phyloP scores from a whole-genome alignment of 37 sponge, comb jelly and placozoan genomes.

The Axinella damicornis region DNA sequence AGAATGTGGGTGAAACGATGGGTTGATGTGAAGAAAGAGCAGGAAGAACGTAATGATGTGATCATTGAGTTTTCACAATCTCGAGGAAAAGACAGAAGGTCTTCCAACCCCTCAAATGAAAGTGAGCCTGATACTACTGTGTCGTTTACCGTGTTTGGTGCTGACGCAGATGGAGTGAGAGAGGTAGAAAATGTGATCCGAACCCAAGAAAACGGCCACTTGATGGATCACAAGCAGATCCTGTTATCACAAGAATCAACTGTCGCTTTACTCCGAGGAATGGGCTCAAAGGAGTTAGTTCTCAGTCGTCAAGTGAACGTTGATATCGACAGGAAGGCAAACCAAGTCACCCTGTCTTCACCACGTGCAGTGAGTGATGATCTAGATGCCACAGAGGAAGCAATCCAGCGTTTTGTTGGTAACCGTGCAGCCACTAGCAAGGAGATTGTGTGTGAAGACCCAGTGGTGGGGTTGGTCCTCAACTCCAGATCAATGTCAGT shows the following conservation, averaged over 20 bases:
- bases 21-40: conserved; percentile 29
- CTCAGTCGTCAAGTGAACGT: background rate
- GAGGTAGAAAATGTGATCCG: conserved; percentile 22
- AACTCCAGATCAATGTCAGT: background rate
- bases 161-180: conserved; percentile 16
- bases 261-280: conserved; percentile 7
- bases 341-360: conserved; percentile 19
- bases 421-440: conserved; percentile 1
- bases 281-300: conserved; percentile 1
- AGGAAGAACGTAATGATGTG: conserved; percentile 19
- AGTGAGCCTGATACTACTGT: background rate
- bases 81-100: background rate
- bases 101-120: background rate
- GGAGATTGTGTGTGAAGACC: conserved; percentile 32
- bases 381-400: conserved; percentile 36
- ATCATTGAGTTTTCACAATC: conserved; percentile 32
- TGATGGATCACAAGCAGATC: conserved; percentile 2
- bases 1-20: conserved; percentile 57
- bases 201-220: conserved; percentile 13
- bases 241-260: background rate
- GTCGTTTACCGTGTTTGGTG: conserved; percentile 30
- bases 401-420: conserved; percentile 39
- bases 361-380: conserved; percentile 30
- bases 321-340: conserved; percentile 4
- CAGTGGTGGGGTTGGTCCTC: conserved; percentile 43